These are phyloP conservation scores for Cairina moschata DNA, from an alignment of 2,113 vertebrate species.

Conservation along the genomic window DNA sequence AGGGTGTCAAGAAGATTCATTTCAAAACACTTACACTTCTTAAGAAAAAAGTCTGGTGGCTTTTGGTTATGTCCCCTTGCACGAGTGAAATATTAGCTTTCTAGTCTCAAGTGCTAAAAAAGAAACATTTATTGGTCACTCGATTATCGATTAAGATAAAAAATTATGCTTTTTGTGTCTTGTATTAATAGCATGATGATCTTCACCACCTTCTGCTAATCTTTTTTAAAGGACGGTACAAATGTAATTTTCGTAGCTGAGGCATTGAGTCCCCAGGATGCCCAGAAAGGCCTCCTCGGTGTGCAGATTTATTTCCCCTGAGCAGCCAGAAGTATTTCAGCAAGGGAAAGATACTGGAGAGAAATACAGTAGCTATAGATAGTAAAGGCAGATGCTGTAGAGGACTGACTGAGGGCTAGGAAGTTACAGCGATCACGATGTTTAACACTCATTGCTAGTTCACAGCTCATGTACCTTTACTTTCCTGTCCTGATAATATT, in stretches of 20 bases:
- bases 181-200: neutral
- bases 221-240: neutral
- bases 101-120: neutral
- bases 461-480: neutral
- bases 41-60: neutral
- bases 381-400: neutral
- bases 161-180: neutral
- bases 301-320: constrained; percentile 17
- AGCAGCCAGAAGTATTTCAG: neutral
- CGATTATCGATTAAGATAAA: neutral
- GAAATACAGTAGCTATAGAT: neutral
- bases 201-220: neutral
- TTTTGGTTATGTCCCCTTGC: neutral
- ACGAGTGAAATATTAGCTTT: neutral
- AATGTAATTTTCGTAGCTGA: neutral
- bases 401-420: neutral
- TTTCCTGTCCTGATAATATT: neutral
- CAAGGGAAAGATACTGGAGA: neutral
- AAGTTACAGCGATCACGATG: neutral
- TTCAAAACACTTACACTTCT: neutral
- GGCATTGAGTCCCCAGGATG: neutral
- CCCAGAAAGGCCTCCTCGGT: neutral
- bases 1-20: neutral
- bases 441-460: neutral
- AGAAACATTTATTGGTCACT: neutral